Conservation (phyloP, 2,888 invertebrate species). For the Apomyelois bistriatella region DNA sequence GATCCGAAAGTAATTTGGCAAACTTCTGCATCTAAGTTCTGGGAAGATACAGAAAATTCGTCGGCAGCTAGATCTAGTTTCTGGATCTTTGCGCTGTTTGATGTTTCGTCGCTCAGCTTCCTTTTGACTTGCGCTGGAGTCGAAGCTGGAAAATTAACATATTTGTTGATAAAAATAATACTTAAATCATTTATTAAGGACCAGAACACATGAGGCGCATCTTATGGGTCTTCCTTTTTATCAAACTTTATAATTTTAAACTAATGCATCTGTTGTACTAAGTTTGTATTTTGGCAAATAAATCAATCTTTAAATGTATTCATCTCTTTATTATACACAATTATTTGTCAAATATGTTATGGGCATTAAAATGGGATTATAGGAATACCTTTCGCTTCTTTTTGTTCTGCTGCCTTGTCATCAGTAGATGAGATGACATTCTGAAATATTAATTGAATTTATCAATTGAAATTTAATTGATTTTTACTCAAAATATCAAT, state of each 20-base stretch:
- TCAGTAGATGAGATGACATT: constrained; percentile 27
- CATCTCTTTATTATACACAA: too few species aligned
- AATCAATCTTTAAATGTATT: too few species aligned
- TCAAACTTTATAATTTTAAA: too few species aligned
- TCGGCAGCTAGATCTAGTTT: constrained; percentile 51
- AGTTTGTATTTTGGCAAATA: too few species aligned
- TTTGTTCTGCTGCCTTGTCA: constrained; percentile 23
- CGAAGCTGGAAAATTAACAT: constrained; percentile 38
- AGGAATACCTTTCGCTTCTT: constrained; percentile 33
- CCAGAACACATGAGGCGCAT: not conserved
- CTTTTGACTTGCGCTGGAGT: constrained; percentile 44
- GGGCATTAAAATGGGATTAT: too few species aligned
- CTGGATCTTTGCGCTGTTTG: constrained; percentile 50
- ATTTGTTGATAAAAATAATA: not conserved
- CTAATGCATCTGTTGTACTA: too few species aligned
- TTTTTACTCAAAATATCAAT: too few species aligned
- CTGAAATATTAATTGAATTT: constrained; percentile 22
- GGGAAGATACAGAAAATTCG: constrained; percentile 43
- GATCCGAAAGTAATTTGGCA: constrained; percentile 49
- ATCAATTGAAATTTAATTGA: too few species aligned
- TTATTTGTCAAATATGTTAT: too few species aligned
- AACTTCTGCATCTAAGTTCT: constrained; percentile 62
- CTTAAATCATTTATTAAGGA: not conserved
- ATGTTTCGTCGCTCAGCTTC: constrained; percentile 51
- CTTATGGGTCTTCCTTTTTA: too few species aligned